phyloP scores from a whole-genome alignment of 1,140 invertebrate species.

The Laupala kohalensis region DNA sequence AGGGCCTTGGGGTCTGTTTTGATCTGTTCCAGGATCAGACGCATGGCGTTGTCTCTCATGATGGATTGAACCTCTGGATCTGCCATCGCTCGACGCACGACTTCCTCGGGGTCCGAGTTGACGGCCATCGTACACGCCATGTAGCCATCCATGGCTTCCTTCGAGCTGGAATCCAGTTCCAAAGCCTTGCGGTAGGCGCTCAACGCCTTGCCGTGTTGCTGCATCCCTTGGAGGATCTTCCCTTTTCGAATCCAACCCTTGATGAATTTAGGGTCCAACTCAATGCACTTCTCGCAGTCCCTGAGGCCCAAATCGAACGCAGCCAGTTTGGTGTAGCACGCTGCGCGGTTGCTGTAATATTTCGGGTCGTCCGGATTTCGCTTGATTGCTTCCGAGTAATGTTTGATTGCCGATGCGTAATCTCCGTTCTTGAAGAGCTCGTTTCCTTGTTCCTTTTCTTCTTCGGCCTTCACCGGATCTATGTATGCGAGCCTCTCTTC shows the following conservation, averaged over 20 bases:
- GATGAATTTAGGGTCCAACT: conserved; percentile 91
- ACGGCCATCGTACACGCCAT: conserved; percentile 65
- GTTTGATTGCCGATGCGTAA: conserved; percentile 86
- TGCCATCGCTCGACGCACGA: conserved; percentile 86
- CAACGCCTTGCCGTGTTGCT: conserved; percentile 77
- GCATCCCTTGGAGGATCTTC: conserved; percentile 86
- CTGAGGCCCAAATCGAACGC: conserved; percentile 93
- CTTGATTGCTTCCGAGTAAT: conserved; percentile 90
- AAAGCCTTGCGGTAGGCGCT: conserved; percentile 89
- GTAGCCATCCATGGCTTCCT: conserved; percentile 88
- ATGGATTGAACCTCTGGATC: conserved; percentile 96
- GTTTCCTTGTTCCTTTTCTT: conserved; percentile 90
- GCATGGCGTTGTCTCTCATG: conserved; percentile 95
- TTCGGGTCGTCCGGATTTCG: conserved; percentile 95
- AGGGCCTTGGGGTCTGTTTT: conserved; percentile 81
- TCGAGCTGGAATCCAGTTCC: conserved; percentile 81
- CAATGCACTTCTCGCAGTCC: conserved; percentile 92
- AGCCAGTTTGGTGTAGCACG: conserved; percentile 94
- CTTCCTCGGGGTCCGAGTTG: conserved; percentile 86
- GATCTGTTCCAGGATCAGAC: conserved; percentile 97
- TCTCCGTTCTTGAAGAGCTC: conserved; percentile 67
- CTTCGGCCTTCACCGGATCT: conserved; percentile 83
- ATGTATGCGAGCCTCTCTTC: conserved; percentile 81
- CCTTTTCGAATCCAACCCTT: conserved; percentile 97
- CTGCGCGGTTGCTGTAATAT: conserved; percentile 93